A percentile compares a stretch with the other conserved stretches of the same genome.
phyloP scores from a whole-genome alignment of 2,797 vertebrate species.

The Babyrousa celebensis region DNA sequence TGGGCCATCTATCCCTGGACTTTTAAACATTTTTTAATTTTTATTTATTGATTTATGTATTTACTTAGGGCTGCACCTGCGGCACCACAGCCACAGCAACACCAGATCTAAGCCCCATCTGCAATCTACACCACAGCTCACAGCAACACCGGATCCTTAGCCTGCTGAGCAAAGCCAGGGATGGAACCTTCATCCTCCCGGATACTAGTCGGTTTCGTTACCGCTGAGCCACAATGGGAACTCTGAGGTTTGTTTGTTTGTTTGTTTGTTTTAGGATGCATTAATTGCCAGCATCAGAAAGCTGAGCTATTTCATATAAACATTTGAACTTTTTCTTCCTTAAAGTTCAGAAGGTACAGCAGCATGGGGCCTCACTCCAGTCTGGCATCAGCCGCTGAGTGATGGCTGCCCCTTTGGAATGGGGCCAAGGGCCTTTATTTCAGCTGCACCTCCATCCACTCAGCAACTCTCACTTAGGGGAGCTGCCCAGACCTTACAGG shows the following conservation, averaged over 20 bases:
- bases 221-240: too few relatives aligned
- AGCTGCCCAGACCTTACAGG: not conserved
- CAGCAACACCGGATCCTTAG: too few relatives aligned
- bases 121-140: too few relatives aligned
- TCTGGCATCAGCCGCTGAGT: not conserved
- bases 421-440: not conserved
- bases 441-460: not conserved
- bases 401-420: too few relatives aligned
- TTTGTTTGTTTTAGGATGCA: not conserved
- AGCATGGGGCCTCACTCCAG: not conserved
- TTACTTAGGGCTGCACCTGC: too few relatives aligned
- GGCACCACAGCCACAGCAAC: too few relatives aligned
- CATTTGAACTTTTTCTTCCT: not conserved
- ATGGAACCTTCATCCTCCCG: too few relatives aligned
- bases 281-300: constrained; percentile 13
- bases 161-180: too few relatives aligned
- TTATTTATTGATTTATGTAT: too few relatives aligned
- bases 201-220: too few relatives aligned
- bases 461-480: not conserved
- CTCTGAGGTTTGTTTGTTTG: not conserved
- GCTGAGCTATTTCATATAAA: not conserved
- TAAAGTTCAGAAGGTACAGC: not conserved
- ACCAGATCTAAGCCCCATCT: too few relatives aligned
- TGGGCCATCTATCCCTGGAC: not conserved
- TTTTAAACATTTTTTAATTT: not conserved